A percentile compares a stretch with the other conserved stretches of the same genome.
Evolutionary conservation across 2,797 vertebrate species (phyloP).

Genomic region (Neopelma chrysocephalum): DNA sequence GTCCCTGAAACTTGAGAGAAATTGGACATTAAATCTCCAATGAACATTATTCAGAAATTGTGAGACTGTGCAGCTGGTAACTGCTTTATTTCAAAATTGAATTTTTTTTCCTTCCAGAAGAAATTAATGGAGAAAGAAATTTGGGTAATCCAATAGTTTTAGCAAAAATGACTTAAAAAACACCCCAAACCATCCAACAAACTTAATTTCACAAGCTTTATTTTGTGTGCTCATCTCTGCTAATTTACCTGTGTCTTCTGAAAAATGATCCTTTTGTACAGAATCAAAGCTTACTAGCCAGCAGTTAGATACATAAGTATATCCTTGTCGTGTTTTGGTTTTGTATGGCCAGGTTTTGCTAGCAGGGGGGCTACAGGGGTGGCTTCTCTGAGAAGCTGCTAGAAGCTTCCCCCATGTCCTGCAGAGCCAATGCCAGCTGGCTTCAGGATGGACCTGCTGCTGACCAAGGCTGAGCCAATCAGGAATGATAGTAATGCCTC

Average conservation of each 20-base stretch:
- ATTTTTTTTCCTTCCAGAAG: background rate
- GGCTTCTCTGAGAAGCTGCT: background rate
- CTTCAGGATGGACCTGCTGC: background rate
- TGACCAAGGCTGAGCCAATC: background rate
- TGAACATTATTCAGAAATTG: background rate
- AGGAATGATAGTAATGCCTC: background rate
- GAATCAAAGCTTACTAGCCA: background rate
- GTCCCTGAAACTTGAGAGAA: background rate
- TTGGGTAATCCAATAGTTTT: background rate
- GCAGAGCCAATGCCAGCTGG: background rate
- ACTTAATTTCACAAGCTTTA: background rate
- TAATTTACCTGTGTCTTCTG: background rate
- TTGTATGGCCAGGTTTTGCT: background rate
- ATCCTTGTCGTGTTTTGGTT: background rate
- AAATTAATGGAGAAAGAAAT: background rate
- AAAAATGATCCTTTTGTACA: background rate
- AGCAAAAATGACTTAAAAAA: background rate
- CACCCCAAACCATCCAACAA: background rate
- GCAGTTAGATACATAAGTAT: background rate
- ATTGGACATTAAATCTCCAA: background rate
- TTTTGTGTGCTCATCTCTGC: background rate
- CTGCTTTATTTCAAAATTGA: background rate
- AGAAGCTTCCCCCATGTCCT: background rate
- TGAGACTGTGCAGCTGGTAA: background rate
- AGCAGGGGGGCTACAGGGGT: background rate